A percentile compares a stretch with the other conserved stretches of the same genome.
These are phyloP conservation scores for Lepisosteus osseus DNA, from an alignment of 2,113 vertebrate species.

Conservation along the genomic window DNA sequence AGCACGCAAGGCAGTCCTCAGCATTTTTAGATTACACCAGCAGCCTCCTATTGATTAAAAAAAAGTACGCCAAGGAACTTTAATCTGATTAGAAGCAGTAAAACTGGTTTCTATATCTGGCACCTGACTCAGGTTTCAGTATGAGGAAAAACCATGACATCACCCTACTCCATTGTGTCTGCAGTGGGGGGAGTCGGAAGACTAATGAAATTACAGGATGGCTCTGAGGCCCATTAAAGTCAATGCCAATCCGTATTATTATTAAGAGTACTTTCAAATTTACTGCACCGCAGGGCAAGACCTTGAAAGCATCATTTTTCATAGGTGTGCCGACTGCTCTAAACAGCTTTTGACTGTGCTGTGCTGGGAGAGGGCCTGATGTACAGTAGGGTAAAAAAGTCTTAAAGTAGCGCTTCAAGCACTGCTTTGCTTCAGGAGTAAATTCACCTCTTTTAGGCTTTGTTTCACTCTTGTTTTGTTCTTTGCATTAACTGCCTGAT, in stretches of 20 bases:
- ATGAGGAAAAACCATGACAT: slow-evolving; percentile 71
- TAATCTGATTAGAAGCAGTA: slow-evolving; percentile 68
- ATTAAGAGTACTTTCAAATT: slow-evolving; percentile 79
- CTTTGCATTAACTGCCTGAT: neutral
- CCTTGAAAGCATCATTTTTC: slow-evolving; percentile 72
- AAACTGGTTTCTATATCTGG: slow-evolving; percentile 71
- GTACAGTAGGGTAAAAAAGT: slow-evolving; percentile 39
- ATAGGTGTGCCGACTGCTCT: slow-evolving; percentile 57
- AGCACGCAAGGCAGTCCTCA: slow-evolving; percentile 30
- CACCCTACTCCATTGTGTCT: slow-evolving; percentile 65
- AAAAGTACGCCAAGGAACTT: slow-evolving; percentile 50
- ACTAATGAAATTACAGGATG: slow-evolving; percentile 76
- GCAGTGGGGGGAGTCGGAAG: slow-evolving; percentile 39
- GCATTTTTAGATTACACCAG: slow-evolving; percentile 52
- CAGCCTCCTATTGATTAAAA: slow-evolving; percentile 54
- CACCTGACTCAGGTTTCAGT: slow-evolving; percentile 70
- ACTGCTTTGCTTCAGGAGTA: neutral
- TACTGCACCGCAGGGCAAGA: slow-evolving; percentile 59
- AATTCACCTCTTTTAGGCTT: neutral
- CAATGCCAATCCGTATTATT: slow-evolving; percentile 75
- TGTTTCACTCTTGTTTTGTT: neutral
- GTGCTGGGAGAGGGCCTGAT: slow-evolving; percentile 23
- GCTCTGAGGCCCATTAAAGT: slow-evolving; percentile 75
- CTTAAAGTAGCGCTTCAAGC: slow-evolving; percentile 32
- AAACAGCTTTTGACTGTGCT: slow-evolving; percentile 14